Base-by-base conservation (phyloP, 2,888 invertebrate species). In the Linnaemya tessellans region DNA sequence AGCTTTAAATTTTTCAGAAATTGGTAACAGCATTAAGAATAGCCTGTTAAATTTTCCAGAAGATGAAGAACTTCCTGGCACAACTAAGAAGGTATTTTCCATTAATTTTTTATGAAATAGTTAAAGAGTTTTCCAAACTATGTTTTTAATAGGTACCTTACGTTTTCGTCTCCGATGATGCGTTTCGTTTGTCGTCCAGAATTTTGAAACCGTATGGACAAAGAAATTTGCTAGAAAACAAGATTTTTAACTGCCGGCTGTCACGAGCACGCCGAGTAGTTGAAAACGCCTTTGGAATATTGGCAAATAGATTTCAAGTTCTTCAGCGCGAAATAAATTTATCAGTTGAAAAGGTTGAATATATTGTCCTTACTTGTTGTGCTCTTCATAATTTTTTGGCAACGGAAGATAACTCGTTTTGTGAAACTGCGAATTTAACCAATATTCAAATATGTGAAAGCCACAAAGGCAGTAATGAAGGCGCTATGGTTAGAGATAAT, bases 241-340 rank as follows among this genome's bases (percentile, higher is more conserved):
- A 25, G 25, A 56, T 22, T 10, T 56, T 56, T 56, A 56, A 56
- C 13, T 56, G 25, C 25, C 56, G 56, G 11, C 11, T 56, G 56
- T 56, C 56, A 25, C 56, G 56, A 56, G 56, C 56, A 56, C 56
- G 25, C 56, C 56, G 56, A 56, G 25, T 56, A 13, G 56, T 56
- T 56, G 56, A 56, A 56, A 56, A 56, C 22, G 56, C 56, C 25
- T 56, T 56, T 56, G 25, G 56, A 56, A 41, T 64, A 41, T 20
- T 38, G 20, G 38, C 41, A 64, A 41, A 64, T 38, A 64, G 20
- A 20, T 38, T 60, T 38, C 38, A 60, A 38, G 30, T 60, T 60
- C 18, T 60, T 60, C 38, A 60, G 38, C 38, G n/a, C 60, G 9
- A 60, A 35, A 60, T 60, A 60, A 60, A 38, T 18, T 35, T 35